Evolutionary conservation across 2,113 vertebrate genomes (phyloP), one percentile per base, ranked within the genome.

Genomic region (Hylia prasina): DNA sequence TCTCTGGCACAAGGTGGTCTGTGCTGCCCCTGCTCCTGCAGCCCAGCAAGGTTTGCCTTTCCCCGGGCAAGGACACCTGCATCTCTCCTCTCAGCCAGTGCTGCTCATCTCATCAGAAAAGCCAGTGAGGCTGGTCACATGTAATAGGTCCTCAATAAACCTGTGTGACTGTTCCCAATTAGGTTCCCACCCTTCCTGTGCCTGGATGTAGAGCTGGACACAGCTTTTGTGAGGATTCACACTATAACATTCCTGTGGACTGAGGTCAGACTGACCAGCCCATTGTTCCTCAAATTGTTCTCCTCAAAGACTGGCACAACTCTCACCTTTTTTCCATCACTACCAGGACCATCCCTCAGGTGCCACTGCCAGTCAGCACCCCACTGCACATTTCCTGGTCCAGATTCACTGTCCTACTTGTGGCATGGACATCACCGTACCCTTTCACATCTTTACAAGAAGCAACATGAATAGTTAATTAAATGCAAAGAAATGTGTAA

Each of bases 1-100:
- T n/a, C 68, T 40, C 27, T 6, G 0, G 11, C 40, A 9, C 4
- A 1, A 27, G 10, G 25, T 44, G 5, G 20, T 22, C 30, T 3
- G 3, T 20, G 35, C 47, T 65, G 82, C n/a, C 56, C 19, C 69
- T 82, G 60, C 56, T 35, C 61, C 21, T 30, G 31, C 39, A 58
- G 47, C 82, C 37, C 54, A 20, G 1, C 35, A 7, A 1, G 4
- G 35, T 27, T 68, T 45, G 13, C 7, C 50, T 57, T 63, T 23
- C 7, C 37, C n/a, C 8, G 1, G 4, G 33, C 27, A 31, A 42
- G 44, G 44, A 56, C 63, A 45, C 12, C 1, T 58, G 25, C 6
- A 5, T 33, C 24, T 47, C 42, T 37, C 42, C 28, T 48, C 65
- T 87, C 37, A 56, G 7, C 45, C 9, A 9, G 37, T 48, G 42